Evolutionary conservation across 53 echinoderm and acorn worm species (phyloP).

Genomic region (Patiria pectinifera): DNA sequence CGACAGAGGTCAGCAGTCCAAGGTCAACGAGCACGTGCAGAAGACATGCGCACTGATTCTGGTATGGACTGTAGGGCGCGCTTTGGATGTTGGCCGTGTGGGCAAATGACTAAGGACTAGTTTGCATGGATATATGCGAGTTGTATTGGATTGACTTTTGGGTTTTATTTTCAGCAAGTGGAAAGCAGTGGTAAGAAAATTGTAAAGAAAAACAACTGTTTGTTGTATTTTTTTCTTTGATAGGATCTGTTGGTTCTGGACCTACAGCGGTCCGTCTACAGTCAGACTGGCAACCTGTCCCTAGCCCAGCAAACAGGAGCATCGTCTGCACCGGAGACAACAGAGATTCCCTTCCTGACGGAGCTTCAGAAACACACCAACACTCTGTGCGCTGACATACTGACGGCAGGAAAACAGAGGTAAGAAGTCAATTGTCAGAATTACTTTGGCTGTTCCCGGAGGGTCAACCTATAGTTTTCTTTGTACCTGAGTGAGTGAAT

Average conservation of each 20-base stretch:
- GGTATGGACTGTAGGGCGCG: slow-evolving; percentile 42
- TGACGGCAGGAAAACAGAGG: slow-evolving; percentile 86
- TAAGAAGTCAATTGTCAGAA: not conserved
- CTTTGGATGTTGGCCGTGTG: too few relatives aligned
- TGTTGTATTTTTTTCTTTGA: not conserved
- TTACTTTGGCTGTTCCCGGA: too few relatives aligned
- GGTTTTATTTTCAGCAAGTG: too few relatives aligned
- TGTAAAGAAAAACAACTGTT: not conserved
- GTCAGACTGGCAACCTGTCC: slow-evolving; percentile 77
- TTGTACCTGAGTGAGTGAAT: too few relatives aligned
- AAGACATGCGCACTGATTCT: slow-evolving; percentile 87
- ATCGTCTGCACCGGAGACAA: slow-evolving; percentile 2
- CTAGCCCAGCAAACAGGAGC: slow-evolving; percentile 68
- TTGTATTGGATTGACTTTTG: too few relatives aligned
- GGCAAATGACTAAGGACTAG: slow-evolving; percentile 7
- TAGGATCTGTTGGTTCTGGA: slow-evolving; percentile 89
- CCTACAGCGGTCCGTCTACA: slow-evolving; percentile 88
- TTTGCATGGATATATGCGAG: not conserved
- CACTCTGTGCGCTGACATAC: slow-evolving; percentile 82
- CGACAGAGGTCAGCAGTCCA: slow-evolving; percentile 57
- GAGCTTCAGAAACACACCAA: slow-evolving; percentile 94
- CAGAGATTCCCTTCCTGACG: slow-evolving; percentile 86
- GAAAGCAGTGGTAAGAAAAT: too few relatives aligned
- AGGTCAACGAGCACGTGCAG: slow-evolving; percentile 83
- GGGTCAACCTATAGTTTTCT: too few relatives aligned